A percentile compares a stretch with the other conserved stretches of the same genome.
These are phyloP conservation scores for Stylophora pistillata DNA, from an alignment of 64 coral and sea anemone genomes.

Conservation along the genomic window DNA sequence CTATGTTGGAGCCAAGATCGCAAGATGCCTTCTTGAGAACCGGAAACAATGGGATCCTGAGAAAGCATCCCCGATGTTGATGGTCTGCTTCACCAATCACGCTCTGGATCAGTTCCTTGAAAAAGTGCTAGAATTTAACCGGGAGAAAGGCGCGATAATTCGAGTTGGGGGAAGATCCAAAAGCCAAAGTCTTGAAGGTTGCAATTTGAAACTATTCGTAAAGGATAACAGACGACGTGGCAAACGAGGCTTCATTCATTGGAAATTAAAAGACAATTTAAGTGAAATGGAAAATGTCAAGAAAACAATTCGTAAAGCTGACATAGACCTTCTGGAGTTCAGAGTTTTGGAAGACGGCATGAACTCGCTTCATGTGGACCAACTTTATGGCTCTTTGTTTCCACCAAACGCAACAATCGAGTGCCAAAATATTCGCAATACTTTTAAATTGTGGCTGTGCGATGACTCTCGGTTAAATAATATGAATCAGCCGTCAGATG, in stretches of 20 bases:
- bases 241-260: neutral
- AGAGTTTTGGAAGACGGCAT: neutral
- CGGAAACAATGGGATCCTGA: conserved; percentile 40
- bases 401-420: neutral
- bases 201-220: conserved; percentile 30
- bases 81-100: conserved; percentile 91
- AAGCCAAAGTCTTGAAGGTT: conserved; percentile 31
- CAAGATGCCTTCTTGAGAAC: conserved; percentile 35
- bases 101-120: conserved; percentile 88
- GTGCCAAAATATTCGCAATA: neutral
- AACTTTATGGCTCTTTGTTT: neutral
- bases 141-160: conserved; percentile 7
- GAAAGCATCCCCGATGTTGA: conserved; percentile 62
- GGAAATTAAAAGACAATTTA: neutral
- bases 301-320: neutral
- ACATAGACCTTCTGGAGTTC: neutral
- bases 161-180: conserved; percentile 42
- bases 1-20: conserved; percentile 74
- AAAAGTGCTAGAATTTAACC: conserved; percentile 29
- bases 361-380: neutral
- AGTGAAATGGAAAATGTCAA: neutral
- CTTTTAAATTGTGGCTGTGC: conserved; percentile 28
- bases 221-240: neutral
- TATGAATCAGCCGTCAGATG: neutral
- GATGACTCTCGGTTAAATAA: neutral